These are phyloP conservation scores for Micrastur ruficollis DNA, from an alignment of 2,797 vertebrate species.

Conservation along the genomic window DNA sequence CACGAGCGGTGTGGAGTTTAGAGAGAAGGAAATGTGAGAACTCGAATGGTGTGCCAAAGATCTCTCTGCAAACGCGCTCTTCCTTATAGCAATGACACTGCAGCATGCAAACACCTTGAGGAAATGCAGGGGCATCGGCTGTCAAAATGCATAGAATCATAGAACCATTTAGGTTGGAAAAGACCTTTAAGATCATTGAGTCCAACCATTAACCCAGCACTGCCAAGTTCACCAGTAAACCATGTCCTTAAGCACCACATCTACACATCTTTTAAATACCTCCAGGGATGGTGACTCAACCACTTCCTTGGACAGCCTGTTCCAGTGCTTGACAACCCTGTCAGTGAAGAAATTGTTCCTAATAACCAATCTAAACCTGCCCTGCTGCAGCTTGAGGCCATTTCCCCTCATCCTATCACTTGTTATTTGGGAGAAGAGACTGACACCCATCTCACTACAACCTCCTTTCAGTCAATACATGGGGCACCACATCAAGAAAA, in stretches of 20 bases:
- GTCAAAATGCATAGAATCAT: not conserved
- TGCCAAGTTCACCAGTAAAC: not conserved
- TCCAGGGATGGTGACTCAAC: not conserved
- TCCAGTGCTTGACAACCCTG: not conserved
- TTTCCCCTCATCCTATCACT: too few relatives aligned
- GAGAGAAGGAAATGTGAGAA: not conserved
- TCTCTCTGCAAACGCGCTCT: not conserved
- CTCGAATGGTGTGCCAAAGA: not conserved
- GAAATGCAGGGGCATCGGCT: not conserved
- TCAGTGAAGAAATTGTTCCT: not conserved
- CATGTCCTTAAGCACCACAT: not conserved
- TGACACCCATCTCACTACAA: too few relatives aligned
- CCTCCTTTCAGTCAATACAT: too few relatives aligned
- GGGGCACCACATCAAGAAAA: not conserved
- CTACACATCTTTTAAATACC: not conserved
- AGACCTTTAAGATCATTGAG: not conserved
- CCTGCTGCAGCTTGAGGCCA: too few relatives aligned
- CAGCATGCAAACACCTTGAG: not conserved
- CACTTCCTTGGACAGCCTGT: not conserved
- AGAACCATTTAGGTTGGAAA: not conserved
- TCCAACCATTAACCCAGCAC: not conserved
- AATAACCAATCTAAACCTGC: too few relatives aligned
- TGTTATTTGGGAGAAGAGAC: too few relatives aligned
- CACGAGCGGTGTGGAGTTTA: not conserved
- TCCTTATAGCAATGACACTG: not conserved